A percentile compares a stretch with the other conserved stretches of the same genome.
Conservation (phyloP, 2,113 vertebrate genomes). For the Neodontobutis hainanensis region DNA sequence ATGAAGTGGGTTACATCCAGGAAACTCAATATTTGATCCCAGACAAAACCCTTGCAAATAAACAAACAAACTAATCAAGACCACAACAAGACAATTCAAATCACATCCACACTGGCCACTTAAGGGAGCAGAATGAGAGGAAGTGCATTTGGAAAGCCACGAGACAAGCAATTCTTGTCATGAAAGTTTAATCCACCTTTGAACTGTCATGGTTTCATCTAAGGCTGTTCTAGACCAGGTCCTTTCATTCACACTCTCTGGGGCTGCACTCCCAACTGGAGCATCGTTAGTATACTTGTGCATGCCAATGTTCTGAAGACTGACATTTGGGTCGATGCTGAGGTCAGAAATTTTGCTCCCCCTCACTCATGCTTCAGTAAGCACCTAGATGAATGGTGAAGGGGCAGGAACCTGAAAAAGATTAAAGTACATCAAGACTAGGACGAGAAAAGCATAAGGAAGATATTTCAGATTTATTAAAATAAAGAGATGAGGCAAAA, state of each 20-base stretch:
- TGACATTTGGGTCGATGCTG: constrained; percentile 4
- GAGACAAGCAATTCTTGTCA: not conserved
- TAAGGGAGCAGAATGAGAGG: not conserved
- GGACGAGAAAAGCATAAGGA: not conserved
- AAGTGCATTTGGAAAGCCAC: not conserved
- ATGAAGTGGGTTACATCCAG: no score
- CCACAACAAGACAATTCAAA: no score
- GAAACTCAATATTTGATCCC: no score
- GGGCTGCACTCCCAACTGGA: not conserved
- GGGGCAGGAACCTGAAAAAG: not conserved
- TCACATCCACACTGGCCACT: not conserved
- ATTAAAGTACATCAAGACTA: not conserved
- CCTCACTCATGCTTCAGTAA: constrained; percentile 2
- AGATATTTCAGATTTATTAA: not conserved
- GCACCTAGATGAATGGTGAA: constrained; percentile 12
- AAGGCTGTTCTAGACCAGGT: not conserved
- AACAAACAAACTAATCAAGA: no score
- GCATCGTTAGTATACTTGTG: not conserved
- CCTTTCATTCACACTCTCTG: not conserved
- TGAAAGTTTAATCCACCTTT: no score
- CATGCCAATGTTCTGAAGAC: constrained; percentile 11
- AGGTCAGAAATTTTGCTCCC: constrained; percentile 4
- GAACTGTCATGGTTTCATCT: no score
- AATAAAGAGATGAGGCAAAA: not conserved
- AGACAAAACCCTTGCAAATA: no score